Conservation (phyloP, 2,888 invertebrate genomes). For the Archaeoteleia sp. region DNA sequence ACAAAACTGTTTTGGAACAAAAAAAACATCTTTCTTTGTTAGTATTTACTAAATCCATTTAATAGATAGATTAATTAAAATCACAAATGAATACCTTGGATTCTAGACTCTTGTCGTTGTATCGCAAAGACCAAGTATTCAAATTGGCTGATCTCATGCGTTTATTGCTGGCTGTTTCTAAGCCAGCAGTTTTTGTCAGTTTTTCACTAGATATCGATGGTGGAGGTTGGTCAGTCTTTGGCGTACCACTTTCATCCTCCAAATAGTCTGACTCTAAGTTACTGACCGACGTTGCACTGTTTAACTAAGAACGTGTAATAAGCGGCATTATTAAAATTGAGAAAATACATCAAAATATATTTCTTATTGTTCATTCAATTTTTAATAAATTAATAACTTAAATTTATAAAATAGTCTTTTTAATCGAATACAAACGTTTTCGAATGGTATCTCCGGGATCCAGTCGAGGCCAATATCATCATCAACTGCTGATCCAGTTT, state of each 20-base stretch:
- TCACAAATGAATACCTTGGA: conserved; percentile 78
- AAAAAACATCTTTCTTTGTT: too few relatives aligned
- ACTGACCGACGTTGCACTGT: conserved; percentile 70
- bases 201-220: conserved; percentile 59
- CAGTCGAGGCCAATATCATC: conserved; percentile 89
- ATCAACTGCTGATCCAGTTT: conserved; percentile 76
- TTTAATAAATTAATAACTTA: too few relatives aligned
- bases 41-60: too few relatives aligned
- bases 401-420: too few relatives aligned
- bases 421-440: conserved; percentile 80
- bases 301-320: conserved; percentile 67
- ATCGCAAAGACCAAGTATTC: conserved; percentile 89
- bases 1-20: conserved; percentile 79
- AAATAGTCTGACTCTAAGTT: conserved; percentile 71
- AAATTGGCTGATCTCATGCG: conserved; percentile 92
- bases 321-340: conserved; percentile 3
- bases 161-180: conserved; percentile 93
- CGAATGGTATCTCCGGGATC: conserved; percentile 94
- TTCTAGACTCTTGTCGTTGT: conserved; percentile 88
- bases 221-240: conserved; percentile 61
- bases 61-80: background rate
- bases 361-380: too few relatives aligned
- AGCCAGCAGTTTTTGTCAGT: conserved; percentile 78
- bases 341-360: too few relatives aligned
- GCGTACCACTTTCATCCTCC: conserved; percentile 70